Percentiles rank a stretch among this genome's conserved stretches.
Evolutionary conservation across 2,888 invertebrate genomes (phyloP).

Genomic region (Capitulum mitella): DNA sequence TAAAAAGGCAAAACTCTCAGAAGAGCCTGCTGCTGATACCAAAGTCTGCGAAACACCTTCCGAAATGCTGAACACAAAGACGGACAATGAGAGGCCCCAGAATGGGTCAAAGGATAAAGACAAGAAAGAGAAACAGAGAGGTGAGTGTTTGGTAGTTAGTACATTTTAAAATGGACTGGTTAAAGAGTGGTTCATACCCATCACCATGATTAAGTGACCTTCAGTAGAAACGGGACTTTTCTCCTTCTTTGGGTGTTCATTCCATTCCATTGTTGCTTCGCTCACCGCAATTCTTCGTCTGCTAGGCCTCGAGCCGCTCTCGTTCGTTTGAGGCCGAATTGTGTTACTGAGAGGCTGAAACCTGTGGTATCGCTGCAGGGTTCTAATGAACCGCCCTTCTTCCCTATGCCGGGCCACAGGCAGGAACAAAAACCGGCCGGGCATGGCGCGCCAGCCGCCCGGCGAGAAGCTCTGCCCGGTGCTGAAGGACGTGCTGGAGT

Average conservation of each 20-base stretch:
- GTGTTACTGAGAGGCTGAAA: neutral
- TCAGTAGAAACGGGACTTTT: no score
- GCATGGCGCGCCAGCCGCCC: neutral
- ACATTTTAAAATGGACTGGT: neutral
- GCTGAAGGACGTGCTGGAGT: constrained; percentile 8
- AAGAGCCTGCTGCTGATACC: no score
- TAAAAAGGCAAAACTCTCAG: no score
- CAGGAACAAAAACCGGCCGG: neutral
- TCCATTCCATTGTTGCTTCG: no score
- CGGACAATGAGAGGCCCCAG: no score
- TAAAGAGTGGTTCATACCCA: no score
- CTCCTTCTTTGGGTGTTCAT: no score
- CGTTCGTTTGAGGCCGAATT: neutral
- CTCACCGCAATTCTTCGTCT: neutral
- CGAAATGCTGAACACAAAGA: no score
- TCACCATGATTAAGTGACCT: no score
- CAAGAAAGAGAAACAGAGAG: neutral
- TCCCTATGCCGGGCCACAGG: neutral
- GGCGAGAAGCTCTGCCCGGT: constrained; percentile 5
- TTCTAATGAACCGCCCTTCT: no score
- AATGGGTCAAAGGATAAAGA: neutral
- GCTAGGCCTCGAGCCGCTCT: neutral
- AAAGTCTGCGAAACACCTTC: no score
- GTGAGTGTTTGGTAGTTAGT: neutral
- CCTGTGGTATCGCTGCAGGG: neutral